Evolutionary conservation across 2,888 invertebrate species (phyloP).

Genomic region (Acanthosepion esculentum): DNA sequence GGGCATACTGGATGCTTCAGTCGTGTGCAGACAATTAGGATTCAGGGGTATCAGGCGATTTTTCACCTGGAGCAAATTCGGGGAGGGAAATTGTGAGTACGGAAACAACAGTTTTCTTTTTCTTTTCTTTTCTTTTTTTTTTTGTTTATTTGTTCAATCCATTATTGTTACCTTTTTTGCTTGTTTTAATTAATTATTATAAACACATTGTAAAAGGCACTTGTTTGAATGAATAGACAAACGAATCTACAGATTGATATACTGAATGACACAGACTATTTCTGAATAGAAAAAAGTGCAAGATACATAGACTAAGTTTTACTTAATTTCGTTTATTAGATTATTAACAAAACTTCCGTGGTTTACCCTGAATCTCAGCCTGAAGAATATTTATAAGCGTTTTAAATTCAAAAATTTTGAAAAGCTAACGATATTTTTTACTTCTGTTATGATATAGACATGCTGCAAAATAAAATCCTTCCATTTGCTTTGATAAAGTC

Average conservation of each 20-base stretch:
- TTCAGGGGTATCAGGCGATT: not conserved
- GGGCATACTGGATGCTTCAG: not conserved
- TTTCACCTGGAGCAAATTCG: not conserved
- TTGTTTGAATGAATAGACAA: no score
- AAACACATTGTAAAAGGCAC: not conserved
- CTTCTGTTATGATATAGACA: no score
- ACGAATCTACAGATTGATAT: not conserved
- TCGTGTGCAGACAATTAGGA: constrained; percentile 25
- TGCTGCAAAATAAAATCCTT: no score
- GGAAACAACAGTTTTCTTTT: not conserved
- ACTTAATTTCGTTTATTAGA: no score
- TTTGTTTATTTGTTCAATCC: not conserved
- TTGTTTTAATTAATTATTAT: not conserved
- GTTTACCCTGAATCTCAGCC: no score
- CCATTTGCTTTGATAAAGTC: no score
- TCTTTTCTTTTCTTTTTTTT: not conserved
- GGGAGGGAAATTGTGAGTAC: constrained; percentile 39
- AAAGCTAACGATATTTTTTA: no score
- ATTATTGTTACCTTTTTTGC: not conserved
- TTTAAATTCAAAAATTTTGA: no score
- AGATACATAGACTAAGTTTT: no score
- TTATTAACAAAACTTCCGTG: no score
- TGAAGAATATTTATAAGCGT: no score
- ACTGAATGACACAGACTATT: not conserved
- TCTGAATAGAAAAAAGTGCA: not conserved